These are phyloP conservation scores for Catharus minimus DNA, from an alignment of 2,113 vertebrate genomes.

Conservation along the genomic window DNA sequence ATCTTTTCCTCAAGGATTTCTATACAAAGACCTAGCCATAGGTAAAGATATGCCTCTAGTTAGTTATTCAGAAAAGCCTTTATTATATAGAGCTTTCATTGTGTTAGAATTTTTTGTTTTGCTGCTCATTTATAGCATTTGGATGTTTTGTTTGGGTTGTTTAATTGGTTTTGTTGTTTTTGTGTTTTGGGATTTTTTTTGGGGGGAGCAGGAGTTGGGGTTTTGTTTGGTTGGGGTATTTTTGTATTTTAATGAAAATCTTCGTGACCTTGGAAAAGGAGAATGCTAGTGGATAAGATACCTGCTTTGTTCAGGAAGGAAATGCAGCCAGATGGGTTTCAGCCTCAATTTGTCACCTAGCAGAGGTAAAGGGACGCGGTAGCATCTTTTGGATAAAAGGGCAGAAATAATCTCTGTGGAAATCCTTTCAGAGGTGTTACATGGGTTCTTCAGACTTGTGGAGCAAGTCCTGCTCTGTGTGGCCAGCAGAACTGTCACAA, in stretches of 20 bases:
- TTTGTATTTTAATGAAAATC: background rate
- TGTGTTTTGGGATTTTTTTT: no score
- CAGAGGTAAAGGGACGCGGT: background rate
- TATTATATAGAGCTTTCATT: background rate
- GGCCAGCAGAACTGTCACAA: background rate
- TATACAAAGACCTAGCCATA: background rate
- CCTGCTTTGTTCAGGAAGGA: background rate
- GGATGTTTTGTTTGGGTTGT: background rate
- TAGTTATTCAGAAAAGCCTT: background rate
- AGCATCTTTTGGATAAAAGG: background rate
- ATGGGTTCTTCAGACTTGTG: background rate
- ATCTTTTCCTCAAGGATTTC: conserved; percentile 17
- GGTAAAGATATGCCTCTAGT: background rate
- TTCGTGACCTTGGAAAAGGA: background rate
- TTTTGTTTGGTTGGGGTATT: no score
- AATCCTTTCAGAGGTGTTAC: background rate
- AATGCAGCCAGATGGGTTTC: background rate
- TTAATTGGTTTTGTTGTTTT: background rate
- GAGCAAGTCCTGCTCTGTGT: background rate
- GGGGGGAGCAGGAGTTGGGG: rapidly evolving
- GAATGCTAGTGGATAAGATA: background rate
- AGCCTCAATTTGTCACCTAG: background rate
- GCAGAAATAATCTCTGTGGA: background rate
- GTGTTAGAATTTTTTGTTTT: background rate
- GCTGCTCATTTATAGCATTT: background rate